Evolutionary conservation across 2,888 invertebrate species (phyloP), one percentile per base, ranked within the genome.

Genomic region (Heteromurus nitidus): DNA sequence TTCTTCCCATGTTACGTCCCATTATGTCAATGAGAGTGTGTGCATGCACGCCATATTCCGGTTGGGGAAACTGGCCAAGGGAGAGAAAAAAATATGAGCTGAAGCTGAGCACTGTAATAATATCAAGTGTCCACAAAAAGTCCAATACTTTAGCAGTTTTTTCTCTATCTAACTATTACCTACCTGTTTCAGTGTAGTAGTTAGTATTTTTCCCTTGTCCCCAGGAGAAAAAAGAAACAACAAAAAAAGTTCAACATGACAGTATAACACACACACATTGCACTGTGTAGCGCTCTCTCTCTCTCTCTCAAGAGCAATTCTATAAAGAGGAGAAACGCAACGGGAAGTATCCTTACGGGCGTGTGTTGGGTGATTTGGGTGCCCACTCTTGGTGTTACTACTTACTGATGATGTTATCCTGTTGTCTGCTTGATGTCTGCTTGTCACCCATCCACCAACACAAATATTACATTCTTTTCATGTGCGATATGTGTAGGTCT

Each of bases 1-100:
- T 79, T 72, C 72, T 80, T 72, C 58, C 55, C 70, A 79, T 79
- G 70, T 72, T 79, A 30, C 65, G 64, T 79, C 72, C 79, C 64
- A 80, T 80, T 80, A 80, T 67, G 64, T 47, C 55, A 72, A 80
- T 67, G 64, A 80, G 79, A 11, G 55, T 42, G 30, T 67, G 31
- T 80, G 72, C 72, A 47, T 80, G 80, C 80, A 80, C 47, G 67
- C 72, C 50, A 77, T 20, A 47, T 28, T 18, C 20, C 2, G 3
- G 18, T 9, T 3, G 36, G 30, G 30, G 30, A 64, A 69, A 77
- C 30, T 69, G 77, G 77, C 50, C 69, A 77, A 76, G n/a, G n/a
- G n/a, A n/a, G n/a, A n/a, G n/a, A 68, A 62, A 77, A 69, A 55
- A 58, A 3, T 47, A 5, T 11, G 16, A 47, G 47, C 3, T 11